Conservation (phyloP, 2,113 vertebrate species). For the Orientallactaga bullata region DNA sequence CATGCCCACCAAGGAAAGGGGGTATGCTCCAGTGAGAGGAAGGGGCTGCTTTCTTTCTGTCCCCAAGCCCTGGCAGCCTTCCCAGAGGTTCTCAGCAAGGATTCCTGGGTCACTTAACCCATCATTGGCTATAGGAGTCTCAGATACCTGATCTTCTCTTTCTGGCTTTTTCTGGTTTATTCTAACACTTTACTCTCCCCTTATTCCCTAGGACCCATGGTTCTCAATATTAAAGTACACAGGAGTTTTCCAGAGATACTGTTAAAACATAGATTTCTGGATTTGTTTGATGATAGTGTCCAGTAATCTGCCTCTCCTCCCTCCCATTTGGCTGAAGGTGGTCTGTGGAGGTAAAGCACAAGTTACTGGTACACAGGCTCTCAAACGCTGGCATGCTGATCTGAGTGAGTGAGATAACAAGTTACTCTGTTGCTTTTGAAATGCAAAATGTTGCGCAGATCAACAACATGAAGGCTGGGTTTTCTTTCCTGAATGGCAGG, state of each 20-base stretch:
- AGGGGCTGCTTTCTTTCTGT: background rate
- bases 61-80: background rate
- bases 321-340: background rate
- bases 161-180: background rate
- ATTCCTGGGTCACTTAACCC: background rate
- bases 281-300: background rate
- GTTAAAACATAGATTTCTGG: constrained; percentile 24
- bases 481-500: background rate
- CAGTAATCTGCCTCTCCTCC: background rate
- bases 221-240: background rate
- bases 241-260: constrained; percentile 12
- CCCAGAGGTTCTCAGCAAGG: background rate
- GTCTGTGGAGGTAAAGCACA: background rate
- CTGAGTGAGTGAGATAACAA: background rate
- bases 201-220: background rate
- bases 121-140: background rate
- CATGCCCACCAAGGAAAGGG: background rate
- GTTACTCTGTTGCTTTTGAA: background rate
- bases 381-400: background rate
- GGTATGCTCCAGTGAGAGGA: background rate
- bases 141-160: background rate
- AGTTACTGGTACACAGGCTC: background rate
- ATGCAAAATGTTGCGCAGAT: background rate
- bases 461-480: background rate
- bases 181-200: background rate